A percentile compares a stretch with the other conserved stretches of the same genome.
Conservation (phyloP, 2,888 invertebrate species). For the Thera obeliscata region DNA sequence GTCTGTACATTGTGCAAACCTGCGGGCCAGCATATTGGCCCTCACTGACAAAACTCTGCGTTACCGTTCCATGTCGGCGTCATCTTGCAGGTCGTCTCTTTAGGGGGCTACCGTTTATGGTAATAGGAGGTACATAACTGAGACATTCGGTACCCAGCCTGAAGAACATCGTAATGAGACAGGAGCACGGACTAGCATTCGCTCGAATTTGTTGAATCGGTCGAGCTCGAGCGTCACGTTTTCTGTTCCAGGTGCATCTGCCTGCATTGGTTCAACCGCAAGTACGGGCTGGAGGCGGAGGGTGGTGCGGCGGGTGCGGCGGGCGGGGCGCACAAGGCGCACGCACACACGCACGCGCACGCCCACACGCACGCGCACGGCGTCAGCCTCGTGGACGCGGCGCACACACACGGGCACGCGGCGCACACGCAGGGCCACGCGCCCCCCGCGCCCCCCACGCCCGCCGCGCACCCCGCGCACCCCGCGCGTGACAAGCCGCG, state of each 20-base stretch:
- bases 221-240: background rate
- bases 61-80: too few relatives aligned
- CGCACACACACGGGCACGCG: conserved; percentile 20
- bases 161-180: too few relatives aligned
- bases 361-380: conserved; percentile 46
- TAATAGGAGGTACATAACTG: too few relatives aligned
- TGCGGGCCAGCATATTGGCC: too few relatives aligned
- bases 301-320: conserved; percentile 41
- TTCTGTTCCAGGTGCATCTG: conserved; percentile 83
- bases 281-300: conserved; percentile 72
- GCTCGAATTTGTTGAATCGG: too few relatives aligned
- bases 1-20: too few relatives aligned
- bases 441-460: background rate
- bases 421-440: conserved; percentile 26
- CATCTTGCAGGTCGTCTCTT: too few relatives aligned
- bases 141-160: too few relatives aligned
- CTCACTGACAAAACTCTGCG: too few relatives aligned
- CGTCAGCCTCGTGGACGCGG: conserved; percentile 20
- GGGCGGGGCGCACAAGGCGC: conserved; percentile 42
- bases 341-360: conserved; percentile 3
- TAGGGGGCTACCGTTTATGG: too few relatives aligned
- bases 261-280: conserved; percentile 85
- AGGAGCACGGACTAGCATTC: too few relatives aligned
- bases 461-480: background rate
- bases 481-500: conserved; percentile 55